Evolutionary conservation across 2,113 vertebrate genomes (phyloP).

Genomic region (Semnopithecus entellus): DNA sequence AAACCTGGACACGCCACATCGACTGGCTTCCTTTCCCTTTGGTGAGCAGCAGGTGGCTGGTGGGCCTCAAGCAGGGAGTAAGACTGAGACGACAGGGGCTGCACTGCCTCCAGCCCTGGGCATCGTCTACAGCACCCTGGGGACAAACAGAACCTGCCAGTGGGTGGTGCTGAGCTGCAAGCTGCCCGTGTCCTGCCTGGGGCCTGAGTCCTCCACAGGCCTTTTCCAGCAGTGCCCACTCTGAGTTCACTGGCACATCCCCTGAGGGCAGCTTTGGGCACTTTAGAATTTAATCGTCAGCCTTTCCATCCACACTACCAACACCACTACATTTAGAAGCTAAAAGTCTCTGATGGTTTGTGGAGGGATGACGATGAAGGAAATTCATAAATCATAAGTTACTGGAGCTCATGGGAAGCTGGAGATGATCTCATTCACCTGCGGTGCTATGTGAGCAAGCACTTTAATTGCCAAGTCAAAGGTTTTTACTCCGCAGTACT

Average conservation of each 20-base stretch:
- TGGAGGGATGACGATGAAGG: neutral
- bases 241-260: neutral
- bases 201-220: neutral
- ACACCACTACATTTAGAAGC: neutral
- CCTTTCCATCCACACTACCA: neutral
- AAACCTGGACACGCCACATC: no score
- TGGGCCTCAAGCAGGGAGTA: neutral
- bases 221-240: neutral
- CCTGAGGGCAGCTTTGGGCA: neutral
- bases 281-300: neutral
- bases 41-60: no score
- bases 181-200: neutral
- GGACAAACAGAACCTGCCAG: neutral
- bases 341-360: neutral
- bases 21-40: neutral
- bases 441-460: no score
- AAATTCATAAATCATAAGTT: rapidly evolving
- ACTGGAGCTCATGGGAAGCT: rapidly evolving
- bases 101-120: neutral
- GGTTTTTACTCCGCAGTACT: neutral
- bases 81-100: no score
- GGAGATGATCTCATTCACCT: neutral
- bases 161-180: rapidly evolving
- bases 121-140: rapidly evolving
- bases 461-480: neutral